Conservation (phyloP, 2,113 vertebrate genomes). For the Hemichromis elongatus region DNA sequence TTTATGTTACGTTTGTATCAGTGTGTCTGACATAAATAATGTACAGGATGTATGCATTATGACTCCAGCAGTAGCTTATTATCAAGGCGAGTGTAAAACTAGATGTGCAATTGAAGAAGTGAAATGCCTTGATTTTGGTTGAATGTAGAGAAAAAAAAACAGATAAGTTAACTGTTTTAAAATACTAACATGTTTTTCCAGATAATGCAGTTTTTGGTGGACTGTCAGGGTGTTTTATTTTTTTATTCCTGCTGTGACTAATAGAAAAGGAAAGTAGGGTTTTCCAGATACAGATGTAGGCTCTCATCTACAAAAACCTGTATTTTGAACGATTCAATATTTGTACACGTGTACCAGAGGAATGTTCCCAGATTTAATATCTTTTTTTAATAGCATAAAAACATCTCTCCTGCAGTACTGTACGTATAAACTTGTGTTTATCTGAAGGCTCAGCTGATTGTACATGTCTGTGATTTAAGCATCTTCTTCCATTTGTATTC, state of each 20-base stretch:
- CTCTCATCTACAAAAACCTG: conserved; percentile 8
- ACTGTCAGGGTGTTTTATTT: not conserved
- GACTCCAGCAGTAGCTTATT: conserved; percentile 36
- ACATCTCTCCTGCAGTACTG: conserved; percentile 35
- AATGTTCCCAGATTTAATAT: conserved; percentile 34
- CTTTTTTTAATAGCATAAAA: conserved; percentile 18
- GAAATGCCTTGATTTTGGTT: conserved; percentile 53
- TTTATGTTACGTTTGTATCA: conserved; percentile 43
- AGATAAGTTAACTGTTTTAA: conserved; percentile 10
- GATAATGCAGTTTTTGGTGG: conserved; percentile 17
- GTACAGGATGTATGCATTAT: conserved; percentile 24
- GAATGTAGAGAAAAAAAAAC: conserved; percentile 59
- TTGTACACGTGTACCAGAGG: conserved; percentile 15
- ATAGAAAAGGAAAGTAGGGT: conserved; percentile 30
- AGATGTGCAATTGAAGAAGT: conserved; percentile 22
- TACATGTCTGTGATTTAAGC: conserved; percentile 59
- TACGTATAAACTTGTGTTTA: conserved; percentile 51
- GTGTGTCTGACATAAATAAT: conserved; percentile 49
- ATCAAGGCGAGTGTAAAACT: conserved; percentile 13
- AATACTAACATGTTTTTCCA: conserved; percentile 27
- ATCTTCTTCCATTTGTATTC: conserved; percentile 56
- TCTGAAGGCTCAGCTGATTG: conserved; percentile 41
- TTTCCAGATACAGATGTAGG: not conserved
- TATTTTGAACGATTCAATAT: not conserved
- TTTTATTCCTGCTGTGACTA: conserved; percentile 37